Evolutionary conservation across 2,888 invertebrate genomes (phyloP).

Genomic region (Pediacus dermestoides): DNA sequence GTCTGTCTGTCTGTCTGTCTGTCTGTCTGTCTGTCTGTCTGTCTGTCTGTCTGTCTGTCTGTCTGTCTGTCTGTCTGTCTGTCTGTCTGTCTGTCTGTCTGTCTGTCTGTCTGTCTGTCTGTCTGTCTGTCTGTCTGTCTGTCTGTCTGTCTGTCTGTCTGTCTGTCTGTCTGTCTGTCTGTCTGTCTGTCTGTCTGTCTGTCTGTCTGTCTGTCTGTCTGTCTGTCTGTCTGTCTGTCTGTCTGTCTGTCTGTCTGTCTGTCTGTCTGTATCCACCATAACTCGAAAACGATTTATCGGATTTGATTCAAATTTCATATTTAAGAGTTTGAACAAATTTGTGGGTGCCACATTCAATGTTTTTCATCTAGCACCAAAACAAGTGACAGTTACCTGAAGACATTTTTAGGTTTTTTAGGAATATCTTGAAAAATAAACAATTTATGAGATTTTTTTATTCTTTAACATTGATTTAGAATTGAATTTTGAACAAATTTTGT

Average conservation of each 20-base stretch:
- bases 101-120: slow-evolving; percentile 26
- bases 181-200: slow-evolving; percentile 26
- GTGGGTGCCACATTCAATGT: too few relatives aligned
- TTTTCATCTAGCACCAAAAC: too few relatives aligned
- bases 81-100: slow-evolving; percentile 26
- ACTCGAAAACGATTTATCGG: too few relatives aligned
- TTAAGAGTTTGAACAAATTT: too few relatives aligned
- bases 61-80: slow-evolving; percentile 27
- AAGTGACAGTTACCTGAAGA: too few relatives aligned
- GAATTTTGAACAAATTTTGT: too few relatives aligned
- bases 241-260: slow-evolving; percentile 25
- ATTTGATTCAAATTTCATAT: too few relatives aligned
- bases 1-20: slow-evolving; percentile 25
- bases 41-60: slow-evolving; percentile 28
- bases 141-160: slow-evolving; percentile 27
- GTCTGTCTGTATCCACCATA: too few relatives aligned
- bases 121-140: slow-evolving; percentile 26
- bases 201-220: slow-evolving; percentile 24
- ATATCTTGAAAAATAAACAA: too few relatives aligned
- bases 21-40: slow-evolving; percentile 25
- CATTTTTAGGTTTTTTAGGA: too few relatives aligned
- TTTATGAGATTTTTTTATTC: too few relatives aligned
- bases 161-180: slow-evolving; percentile 26
- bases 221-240: slow-evolving; percentile 26
- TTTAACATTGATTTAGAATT: too few relatives aligned